Evolutionary conservation across 2,113 vertebrate species (phyloP).

Genomic region (Microtus richardsoni): DNA sequence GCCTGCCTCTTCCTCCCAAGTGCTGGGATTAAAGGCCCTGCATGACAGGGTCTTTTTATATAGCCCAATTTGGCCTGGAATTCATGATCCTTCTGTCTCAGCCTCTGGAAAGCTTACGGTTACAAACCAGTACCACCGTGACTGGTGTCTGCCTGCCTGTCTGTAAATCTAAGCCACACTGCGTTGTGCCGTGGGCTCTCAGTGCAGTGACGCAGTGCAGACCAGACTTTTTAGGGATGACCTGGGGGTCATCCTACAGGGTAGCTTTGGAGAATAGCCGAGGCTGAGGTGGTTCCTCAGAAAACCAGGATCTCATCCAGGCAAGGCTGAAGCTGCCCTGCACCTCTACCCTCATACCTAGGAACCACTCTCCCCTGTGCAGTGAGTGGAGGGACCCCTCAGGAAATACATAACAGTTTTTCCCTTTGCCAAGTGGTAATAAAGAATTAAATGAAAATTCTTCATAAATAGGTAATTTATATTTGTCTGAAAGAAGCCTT

Average conservation of each 20-base stretch:
- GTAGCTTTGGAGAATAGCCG: neutral
- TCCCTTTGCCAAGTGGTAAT: neutral
- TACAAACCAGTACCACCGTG: neutral
- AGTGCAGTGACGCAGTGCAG: neutral
- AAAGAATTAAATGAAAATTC: conserved; percentile 2
- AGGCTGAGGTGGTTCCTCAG: neutral
- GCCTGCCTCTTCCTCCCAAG: neutral
- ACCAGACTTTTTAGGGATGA: conserved; percentile 19
- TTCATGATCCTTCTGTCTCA: neutral
- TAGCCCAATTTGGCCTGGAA: neutral
- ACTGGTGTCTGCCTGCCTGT: neutral
- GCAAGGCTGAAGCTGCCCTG: neutral
- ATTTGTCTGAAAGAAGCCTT: neutral
- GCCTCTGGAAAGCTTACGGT: neutral
- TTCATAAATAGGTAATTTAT: neutral
- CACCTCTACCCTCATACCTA: neutral
- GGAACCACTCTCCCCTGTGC: neutral
- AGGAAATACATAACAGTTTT: conserved; percentile 35
- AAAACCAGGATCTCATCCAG: conserved; percentile 3
- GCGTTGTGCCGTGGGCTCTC: neutral
- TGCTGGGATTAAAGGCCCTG: neutral
- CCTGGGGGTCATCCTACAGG: neutral
- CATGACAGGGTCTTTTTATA: neutral
- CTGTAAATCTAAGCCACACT: neutral
- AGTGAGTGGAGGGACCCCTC: conserved; percentile 39